These are phyloP conservation scores for Willowsia nigromaculata DNA, from an alignment of 2,888 invertebrate genomes.

Conservation along the genomic window DNA sequence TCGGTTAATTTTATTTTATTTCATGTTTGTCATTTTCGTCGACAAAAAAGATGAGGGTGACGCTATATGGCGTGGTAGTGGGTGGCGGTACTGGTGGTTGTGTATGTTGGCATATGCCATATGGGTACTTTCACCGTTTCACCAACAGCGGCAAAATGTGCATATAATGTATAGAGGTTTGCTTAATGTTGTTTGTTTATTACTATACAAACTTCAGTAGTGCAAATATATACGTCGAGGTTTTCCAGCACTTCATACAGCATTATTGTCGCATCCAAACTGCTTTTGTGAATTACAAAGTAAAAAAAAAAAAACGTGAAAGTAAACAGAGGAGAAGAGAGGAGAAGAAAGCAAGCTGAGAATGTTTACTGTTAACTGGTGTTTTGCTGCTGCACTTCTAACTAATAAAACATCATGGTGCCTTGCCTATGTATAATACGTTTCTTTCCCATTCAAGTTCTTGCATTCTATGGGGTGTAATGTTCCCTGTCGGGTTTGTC, in stretches of 20 bases:
- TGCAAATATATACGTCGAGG: background rate
- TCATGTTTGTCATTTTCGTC: background rate
- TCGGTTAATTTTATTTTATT: constrained; percentile 23
- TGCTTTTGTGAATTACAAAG: background rate
- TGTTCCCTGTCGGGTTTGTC: constrained; percentile 1
- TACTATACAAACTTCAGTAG: background rate
- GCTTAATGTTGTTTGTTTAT: constrained; percentile 25
- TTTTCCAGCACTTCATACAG: background rate
- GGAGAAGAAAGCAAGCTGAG: background rate
- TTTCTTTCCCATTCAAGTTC: background rate
- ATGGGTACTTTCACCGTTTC: background rate
- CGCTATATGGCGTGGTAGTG: background rate
- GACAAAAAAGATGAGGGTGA: constrained; percentile 5
- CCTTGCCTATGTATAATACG: background rate
- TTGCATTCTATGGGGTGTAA: background rate
- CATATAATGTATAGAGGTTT: background rate
- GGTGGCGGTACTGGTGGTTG: background rate
- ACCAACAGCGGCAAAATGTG: background rate
- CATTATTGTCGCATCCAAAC: background rate
- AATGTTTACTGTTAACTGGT: background rate
- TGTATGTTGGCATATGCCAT: no score
- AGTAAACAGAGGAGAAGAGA: background rate
- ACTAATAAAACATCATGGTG: background rate
- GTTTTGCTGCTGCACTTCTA: background rate
- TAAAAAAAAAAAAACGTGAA: background rate